These are phyloP conservation scores for Myripristis jacobus DNA, from an alignment of 2,797 vertebrate genomes.

Conservation along the genomic window DNA sequence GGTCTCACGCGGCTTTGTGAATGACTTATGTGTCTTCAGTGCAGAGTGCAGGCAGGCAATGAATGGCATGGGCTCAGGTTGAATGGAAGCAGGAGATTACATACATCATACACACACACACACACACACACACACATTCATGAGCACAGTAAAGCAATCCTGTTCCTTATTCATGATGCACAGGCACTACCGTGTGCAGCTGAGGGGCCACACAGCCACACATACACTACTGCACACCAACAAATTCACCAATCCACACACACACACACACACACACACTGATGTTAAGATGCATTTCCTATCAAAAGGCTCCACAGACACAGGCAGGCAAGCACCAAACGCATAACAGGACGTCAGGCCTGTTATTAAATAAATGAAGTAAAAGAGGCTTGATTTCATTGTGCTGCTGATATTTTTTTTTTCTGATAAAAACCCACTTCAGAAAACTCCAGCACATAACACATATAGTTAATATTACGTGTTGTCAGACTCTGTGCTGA, in stretches of 20 bases:
- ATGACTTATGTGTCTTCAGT: slow-evolving; percentile 42
- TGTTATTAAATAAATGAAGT: no score
- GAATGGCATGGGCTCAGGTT: slow-evolving; percentile 54
- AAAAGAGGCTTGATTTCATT: no score
- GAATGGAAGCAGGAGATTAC: slow-evolving; percentile 55
- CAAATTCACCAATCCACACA: neutral
- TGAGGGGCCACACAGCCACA: neutral
- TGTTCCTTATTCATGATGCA: neutral
- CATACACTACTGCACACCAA: neutral
- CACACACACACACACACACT: slow-evolving; percentile 3
- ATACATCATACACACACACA: neutral
- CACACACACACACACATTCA: neutral
- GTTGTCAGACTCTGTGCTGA: no score
- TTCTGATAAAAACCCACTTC: no score
- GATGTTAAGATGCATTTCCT: no score
- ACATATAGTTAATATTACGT: no score
- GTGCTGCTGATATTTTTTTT: no score
- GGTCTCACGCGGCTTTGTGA: slow-evolving; percentile 49
- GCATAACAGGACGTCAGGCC: no score
- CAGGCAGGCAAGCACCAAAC: neutral
- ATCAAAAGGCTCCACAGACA: neutral
- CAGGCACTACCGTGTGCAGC: slow-evolving; percentile 11
- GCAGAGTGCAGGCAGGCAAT: slow-evolving; percentile 18
- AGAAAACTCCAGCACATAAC: no score
- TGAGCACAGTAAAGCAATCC: neutral